A percentile compares a stretch with the other conserved stretches of the same genome.
These are phyloP conservation scores for Grammomys dolichurus DNA, from an alignment of 2,113 vertebrate species.

Conservation along the genomic window DNA sequence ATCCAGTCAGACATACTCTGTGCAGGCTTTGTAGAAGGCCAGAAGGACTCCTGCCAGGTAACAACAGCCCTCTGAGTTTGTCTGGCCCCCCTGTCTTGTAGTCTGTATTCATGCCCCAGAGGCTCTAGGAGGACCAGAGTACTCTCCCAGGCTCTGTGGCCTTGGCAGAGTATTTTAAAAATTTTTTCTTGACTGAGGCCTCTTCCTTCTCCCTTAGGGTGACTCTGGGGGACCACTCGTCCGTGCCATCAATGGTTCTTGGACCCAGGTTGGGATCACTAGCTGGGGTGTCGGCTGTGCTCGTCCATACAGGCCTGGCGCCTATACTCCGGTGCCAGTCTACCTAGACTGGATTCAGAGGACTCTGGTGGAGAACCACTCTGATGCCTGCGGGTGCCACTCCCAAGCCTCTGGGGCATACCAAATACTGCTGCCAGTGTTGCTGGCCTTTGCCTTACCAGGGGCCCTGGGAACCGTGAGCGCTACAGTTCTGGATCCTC, in stretches of 20 bases:
- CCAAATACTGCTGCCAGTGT: fast-evolving
- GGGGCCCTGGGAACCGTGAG: not conserved
- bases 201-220: slow-evolving; percentile 64
- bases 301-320: slow-evolving; percentile 87
- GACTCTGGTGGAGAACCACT: not conserved
- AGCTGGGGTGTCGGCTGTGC: slow-evolving; percentile 91
- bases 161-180: not conserved
- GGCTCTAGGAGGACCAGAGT: no score
- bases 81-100: not conserved
- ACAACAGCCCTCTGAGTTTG: not conserved
- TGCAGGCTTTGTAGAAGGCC: slow-evolving; percentile 63
- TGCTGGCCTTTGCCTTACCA: not conserved
- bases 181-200: fast-evolving
- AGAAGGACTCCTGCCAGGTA: slow-evolving; percentile 77
- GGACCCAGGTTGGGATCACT: slow-evolving; percentile 90
- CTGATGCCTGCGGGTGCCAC: not conserved
- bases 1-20: slow-evolving; percentile 70
- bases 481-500: not conserved
- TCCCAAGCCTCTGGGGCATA: not conserved
- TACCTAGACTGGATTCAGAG: slow-evolving; percentile 89
- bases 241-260: slow-evolving; percentile 87
- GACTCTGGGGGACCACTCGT: slow-evolving; percentile 89
- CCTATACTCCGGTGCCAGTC: slow-evolving; percentile 90
- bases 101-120: not conserved
- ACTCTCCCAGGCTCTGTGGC: not conserved